phyloP scores from a whole-genome alignment of 2,888 invertebrate species.

The Tiliacea aurago region DNA sequence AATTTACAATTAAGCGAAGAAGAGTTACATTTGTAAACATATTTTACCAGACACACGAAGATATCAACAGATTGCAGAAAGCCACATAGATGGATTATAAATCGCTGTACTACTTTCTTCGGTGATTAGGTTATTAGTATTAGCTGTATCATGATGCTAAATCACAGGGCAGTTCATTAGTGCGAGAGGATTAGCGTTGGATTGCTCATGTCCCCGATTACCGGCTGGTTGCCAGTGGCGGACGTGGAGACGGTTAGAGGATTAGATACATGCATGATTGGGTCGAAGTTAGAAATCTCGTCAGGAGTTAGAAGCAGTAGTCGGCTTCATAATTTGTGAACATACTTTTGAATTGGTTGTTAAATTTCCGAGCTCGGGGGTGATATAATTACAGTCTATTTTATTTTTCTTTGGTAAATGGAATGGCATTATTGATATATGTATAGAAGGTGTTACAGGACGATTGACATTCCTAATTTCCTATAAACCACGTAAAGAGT shows the following conservation, averaged over 20 bases:
- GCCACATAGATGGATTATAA: constrained; percentile 18
- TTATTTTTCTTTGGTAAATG: no score
- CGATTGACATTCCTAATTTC: no score
- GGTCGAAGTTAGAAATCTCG: constrained; percentile 5
- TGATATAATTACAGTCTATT: no score
- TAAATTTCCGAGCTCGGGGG: no score
- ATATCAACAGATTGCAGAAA: constrained; percentile 35
- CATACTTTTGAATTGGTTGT: no score
- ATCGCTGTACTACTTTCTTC: constrained; percentile 53
- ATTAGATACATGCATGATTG: constrained; percentile 32
- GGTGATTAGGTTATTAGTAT: constrained; percentile 53
- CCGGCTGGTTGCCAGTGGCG: constrained; percentile 3
- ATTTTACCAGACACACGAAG: neutral
- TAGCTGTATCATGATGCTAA: constrained; percentile 38
- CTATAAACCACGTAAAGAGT: no score
- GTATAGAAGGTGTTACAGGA: no score
- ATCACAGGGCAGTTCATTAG: constrained; percentile 54
- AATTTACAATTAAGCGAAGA: no score
- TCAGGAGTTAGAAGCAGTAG: neutral
- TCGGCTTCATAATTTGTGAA: neutral
- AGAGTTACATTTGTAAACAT: constrained; percentile 13
- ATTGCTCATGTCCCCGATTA: constrained; percentile 44
- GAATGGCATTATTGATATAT: no score
- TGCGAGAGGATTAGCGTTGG: constrained; percentile 38
- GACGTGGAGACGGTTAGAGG: neutral